Conservation (phyloP, 2,888 invertebrate genomes). For the Stenodema calcarata region DNA sequence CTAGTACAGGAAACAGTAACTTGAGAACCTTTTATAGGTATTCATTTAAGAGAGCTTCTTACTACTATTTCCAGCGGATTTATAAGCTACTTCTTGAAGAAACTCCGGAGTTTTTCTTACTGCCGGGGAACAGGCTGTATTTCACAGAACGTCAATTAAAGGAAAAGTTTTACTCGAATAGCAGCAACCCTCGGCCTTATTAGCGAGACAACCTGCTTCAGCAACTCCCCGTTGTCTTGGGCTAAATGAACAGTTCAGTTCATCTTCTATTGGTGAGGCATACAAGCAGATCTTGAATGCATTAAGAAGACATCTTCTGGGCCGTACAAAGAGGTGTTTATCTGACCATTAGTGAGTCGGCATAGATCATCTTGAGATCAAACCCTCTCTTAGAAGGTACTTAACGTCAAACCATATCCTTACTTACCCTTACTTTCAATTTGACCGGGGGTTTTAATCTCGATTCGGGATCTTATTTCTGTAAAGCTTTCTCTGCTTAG, state of each 20-base stretch:
- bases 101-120: background rate
- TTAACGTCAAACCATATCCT: background rate
- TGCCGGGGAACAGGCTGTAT: background rate
- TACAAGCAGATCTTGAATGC: background rate
- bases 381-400: background rate
- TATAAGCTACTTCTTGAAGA: too few relatives aligned
- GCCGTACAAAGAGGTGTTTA: background rate
- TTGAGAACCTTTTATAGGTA: too few relatives aligned
- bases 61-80: too few relatives aligned
- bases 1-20: too few relatives aligned
- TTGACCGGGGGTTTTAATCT: background rate
- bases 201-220: background rate
- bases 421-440: background rate
- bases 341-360: background rate
- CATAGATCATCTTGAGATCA: slow-evolving; percentile 2
- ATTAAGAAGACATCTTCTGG: background rate
- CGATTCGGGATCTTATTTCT: background rate
- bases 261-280: background rate
- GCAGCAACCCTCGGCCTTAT: background rate
- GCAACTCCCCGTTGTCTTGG: background rate
- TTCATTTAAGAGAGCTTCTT: too few relatives aligned
- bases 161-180: background rate
- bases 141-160: slow-evolving; percentile 27
- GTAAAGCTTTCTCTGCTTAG: background rate
- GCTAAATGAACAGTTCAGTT: background rate